phyloP scores from a whole-genome alignment of 2,113 vertebrate species.

The Callithrix jacchus region DNA sequence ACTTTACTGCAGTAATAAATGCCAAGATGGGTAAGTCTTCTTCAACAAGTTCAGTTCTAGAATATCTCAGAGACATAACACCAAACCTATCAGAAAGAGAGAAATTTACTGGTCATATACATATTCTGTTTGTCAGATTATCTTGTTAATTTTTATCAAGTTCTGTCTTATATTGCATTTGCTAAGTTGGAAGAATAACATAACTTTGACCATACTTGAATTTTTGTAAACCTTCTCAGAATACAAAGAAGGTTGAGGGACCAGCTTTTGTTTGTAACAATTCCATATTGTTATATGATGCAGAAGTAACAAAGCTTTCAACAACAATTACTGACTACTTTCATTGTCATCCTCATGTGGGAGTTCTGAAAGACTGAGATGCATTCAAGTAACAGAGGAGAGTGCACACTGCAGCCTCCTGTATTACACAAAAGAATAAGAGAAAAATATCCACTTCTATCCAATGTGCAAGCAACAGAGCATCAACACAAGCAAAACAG shows the following conservation, averaged over 20 bases:
- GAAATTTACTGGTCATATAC: conserved; percentile 13
- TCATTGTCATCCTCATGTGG: conserved; percentile 38
- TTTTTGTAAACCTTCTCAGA: conserved; percentile 35
- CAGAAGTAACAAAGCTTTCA: conserved; percentile 64
- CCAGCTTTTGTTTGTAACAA: conserved; percentile 58
- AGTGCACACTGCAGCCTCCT: conserved; percentile 41
- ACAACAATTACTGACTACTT: conserved; percentile 59
- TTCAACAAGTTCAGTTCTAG: background rate
- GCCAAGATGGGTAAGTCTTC: background rate
- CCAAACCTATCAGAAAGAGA: background rate
- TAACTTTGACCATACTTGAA: background rate
- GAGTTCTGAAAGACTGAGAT: conserved; percentile 65
- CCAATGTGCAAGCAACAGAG: background rate
- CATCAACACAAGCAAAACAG: conserved; percentile 50
- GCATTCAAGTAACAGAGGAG: conserved; percentile 41
- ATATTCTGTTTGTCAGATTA: background rate
- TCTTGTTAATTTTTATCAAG: conserved; percentile 40
- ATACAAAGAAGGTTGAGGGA: conserved; percentile 4
- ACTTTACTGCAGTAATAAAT: conserved; percentile 1
- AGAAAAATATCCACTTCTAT: conserved; percentile 49
- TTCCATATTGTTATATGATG: conserved; percentile 1
- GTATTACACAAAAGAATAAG: conserved; percentile 59
- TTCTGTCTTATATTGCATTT: background rate
- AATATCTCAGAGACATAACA: background rate
- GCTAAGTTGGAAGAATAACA: background rate